Evolutionary conservation across 2,113 vertebrate genomes (phyloP).

Genomic region (Trochalopteron elliotii): DNA sequence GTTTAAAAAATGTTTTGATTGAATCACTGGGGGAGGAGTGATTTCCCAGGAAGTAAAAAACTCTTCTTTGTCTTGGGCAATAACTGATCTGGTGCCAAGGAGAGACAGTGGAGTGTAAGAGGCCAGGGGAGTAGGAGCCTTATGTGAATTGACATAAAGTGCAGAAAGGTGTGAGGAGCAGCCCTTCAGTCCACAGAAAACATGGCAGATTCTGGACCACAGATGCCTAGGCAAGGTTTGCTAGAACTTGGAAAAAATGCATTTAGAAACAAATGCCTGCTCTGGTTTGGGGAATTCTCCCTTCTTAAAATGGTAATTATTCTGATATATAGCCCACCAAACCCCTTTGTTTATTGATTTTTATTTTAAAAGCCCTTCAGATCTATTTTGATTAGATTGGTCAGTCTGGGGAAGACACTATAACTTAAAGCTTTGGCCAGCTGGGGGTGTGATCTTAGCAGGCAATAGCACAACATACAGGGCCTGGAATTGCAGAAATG

Average conservation of each 20-base stretch:
- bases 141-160: neutral
- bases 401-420: neutral
- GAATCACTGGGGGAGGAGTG: neutral
- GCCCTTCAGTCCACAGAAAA: neutral
- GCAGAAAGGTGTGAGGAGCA: neutral
- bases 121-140: neutral
- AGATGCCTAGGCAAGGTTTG: neutral
- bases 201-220: neutral
- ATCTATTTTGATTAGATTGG: neutral
- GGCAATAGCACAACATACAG: fast-evolving
- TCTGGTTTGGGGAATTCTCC: neutral
- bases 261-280: neutral
- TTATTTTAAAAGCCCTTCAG: neutral
- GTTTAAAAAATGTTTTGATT: neutral
- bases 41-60: neutral
- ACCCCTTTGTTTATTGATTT: neutral
- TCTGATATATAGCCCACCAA: neutral
- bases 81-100: no score
- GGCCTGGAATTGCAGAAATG: neutral
- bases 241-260: neutral
- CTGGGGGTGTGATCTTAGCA: neutral
- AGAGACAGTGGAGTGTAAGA: neutral
- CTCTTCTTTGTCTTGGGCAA: neutral
- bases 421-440: neutral
- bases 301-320: neutral